Evolutionary conservation across 2,113 vertebrate genomes (phyloP).

Genomic region (Urocitellus parryii): DNA sequence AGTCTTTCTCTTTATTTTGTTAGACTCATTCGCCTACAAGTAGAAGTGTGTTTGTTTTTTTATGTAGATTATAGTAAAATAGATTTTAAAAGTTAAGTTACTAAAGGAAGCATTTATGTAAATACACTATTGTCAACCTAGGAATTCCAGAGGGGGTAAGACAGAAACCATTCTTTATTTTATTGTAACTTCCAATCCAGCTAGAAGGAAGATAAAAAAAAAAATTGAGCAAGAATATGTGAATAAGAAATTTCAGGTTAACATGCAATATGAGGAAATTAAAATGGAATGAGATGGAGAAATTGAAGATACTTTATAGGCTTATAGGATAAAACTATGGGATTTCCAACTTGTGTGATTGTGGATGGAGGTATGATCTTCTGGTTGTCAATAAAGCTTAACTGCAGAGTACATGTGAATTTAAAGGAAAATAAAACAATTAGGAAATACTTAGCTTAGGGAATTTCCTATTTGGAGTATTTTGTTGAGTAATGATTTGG

Average conservation of each 20-base stretch:
- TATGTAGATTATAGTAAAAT: slow-evolving; percentile 24
- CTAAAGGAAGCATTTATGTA: not conserved
- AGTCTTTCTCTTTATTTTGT: not conserved
- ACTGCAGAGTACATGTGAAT: not conserved
- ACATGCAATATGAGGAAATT: not conserved
- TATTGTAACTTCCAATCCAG: not conserved
- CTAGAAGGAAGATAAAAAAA: not conserved
- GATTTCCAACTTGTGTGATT: not conserved
- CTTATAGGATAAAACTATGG: not conserved
- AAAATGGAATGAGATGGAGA: not conserved
- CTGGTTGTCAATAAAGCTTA: not conserved
- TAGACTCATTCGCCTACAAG: not conserved
- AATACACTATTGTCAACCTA: not conserved
- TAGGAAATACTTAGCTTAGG: not conserved
- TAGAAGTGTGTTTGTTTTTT: not conserved
- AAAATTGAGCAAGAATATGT: not conserved
- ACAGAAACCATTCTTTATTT: not conserved
- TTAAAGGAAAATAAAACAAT: not conserved
- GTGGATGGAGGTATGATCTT: not conserved
- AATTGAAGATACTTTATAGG: not conserved
- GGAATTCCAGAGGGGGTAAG: not conserved
- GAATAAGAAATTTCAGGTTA: not conserved
- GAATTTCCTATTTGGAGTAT: not conserved
- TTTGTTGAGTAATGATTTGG: not conserved
- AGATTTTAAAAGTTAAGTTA: slow-evolving; percentile 13